Conservation (phyloP, 2,888 invertebrate species). For the Scaptomyza polygonia region DNA sequence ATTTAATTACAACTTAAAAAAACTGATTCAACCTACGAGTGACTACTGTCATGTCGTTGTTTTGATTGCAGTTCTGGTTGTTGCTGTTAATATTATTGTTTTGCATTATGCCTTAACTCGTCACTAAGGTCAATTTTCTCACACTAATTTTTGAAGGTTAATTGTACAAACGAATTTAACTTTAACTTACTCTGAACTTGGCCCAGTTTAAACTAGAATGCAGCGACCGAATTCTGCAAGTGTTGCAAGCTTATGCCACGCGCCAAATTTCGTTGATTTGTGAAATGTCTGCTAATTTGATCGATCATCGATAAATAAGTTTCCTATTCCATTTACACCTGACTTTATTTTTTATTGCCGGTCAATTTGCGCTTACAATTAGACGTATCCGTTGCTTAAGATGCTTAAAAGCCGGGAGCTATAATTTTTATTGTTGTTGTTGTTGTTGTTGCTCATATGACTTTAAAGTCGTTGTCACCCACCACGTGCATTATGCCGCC, state of each 20-base stretch:
- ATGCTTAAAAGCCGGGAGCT: not conserved
- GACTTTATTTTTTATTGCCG: slow-evolving; percentile 61
- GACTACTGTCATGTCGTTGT: slow-evolving; percentile 23
- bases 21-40: not conserved
- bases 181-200: slow-evolving; percentile 33
- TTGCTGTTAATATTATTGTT: slow-evolving; percentile 32
- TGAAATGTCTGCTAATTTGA: slow-evolving; percentile 64
- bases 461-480: slow-evolving; percentile 22
- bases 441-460: slow-evolving; percentile 42
- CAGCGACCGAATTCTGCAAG: not conserved
- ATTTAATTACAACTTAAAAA: too few relatives aligned
- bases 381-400: slow-evolving; percentile 65
- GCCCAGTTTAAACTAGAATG: slow-evolving; percentile 11
- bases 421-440: slow-evolving; percentile 19
- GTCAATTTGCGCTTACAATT: slow-evolving; percentile 74
- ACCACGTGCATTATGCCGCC: slow-evolving; percentile 57
- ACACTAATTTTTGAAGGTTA: slow-evolving; percentile 73
- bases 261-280: slow-evolving; percentile 51
- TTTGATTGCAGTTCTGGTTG: slow-evolving; percentile 30
- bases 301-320: too few relatives aligned
- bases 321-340: slow-evolving; percentile 73
- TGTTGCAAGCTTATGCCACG: slow-evolving; percentile 51
- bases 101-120: slow-evolving; percentile 63
- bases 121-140: slow-evolving; percentile 74
- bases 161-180: slow-evolving; percentile 53